Base-by-base conservation (phyloP, 2,113 vertebrate genomes). In the Canis aureus region DNA sequence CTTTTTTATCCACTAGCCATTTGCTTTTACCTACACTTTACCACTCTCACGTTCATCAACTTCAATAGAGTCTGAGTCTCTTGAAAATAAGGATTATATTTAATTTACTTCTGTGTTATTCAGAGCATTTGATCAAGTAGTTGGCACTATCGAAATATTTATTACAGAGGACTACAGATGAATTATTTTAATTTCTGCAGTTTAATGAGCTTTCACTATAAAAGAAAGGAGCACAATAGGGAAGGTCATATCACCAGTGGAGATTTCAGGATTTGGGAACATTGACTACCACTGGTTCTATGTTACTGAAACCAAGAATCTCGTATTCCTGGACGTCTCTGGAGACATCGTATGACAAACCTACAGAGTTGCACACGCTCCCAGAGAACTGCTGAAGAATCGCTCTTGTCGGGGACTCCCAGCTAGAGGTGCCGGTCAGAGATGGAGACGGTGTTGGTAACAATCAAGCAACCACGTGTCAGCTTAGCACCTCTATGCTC, bases 61-160 rank as follows among this genome's bases (percentile, higher is more conserved):
- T 93, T 95, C 27, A 84, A 8, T 27, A 87, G 17, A 85, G 27
- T 49, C 29, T 55, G 76, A 35, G 11, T 62, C 69, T 87, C 51
- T 85, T 66, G 25, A 86, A 95, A 95, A 66, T 25, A 86, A 60
- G 20, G 20, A 66, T 74, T 19, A 11, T 80, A 76, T 49, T 95
- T 92, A 67, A 83, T 87, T 73, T 94, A 59, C 22, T 84, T 97
- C 81, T 87, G 2, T 76, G 60, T 62, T 9, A 87, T 43, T 43
- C 43, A 78, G 0, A 19, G 3, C 78, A 35, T 89, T 95, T 95
- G 59, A 95, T 88, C 59, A 94, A 95, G 49, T 51, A 69, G 57
- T 81, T 94, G 55, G 16, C 71, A 71, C 8, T 93, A n/a, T 74
- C 35, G 95, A 90, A 55, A n/a, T 80, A 94, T 83, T 94, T 73